Evolutionary conservation across 2,888 invertebrate genomes (phyloP).

Genomic region (Stenichneumon culpator): DNA sequence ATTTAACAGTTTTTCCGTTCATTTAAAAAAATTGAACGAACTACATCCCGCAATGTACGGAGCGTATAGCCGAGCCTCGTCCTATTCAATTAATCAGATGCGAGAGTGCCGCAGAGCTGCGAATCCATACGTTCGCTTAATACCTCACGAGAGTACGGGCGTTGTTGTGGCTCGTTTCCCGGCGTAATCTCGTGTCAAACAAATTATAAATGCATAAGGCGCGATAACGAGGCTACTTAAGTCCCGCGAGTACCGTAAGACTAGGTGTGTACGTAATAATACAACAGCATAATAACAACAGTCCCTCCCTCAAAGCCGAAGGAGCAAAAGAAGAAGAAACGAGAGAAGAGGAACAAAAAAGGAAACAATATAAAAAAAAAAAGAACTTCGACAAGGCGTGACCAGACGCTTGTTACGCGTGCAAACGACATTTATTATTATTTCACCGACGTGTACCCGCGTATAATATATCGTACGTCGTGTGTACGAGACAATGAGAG

Average conservation of each 20-base stretch:
- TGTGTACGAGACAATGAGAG: conserved; percentile 79
- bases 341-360: conserved; percentile 27
- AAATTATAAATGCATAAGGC: conserved; percentile 54
- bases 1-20: background rate
- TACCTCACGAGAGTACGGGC: background rate
- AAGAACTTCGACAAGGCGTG: conserved; percentile 56
- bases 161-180: background rate
- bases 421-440: conserved; percentile 76
- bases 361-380: conserved; percentile 21
- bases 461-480: conserved; percentile 66
- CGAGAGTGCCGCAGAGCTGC: background rate
- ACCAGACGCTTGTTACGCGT: conserved; percentile 61
- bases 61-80: background rate
- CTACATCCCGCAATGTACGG: background rate
- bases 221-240: conserved; percentile 57
- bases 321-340: conserved; percentile 15
- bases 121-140: background rate
- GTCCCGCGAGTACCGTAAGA: conserved; percentile 41
- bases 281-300: conserved; percentile 2
- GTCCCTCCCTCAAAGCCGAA: conserved; percentile 22
- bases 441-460: conserved; percentile 70
- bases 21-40: background rate
- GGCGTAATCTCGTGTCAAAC: conserved; percentile 31
- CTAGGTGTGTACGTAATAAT: conserved; percentile 52
- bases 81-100: conserved; percentile 22